phyloP scores from a whole-genome alignment of 2,888 invertebrate species.

The Ectobius pallidus region DNA sequence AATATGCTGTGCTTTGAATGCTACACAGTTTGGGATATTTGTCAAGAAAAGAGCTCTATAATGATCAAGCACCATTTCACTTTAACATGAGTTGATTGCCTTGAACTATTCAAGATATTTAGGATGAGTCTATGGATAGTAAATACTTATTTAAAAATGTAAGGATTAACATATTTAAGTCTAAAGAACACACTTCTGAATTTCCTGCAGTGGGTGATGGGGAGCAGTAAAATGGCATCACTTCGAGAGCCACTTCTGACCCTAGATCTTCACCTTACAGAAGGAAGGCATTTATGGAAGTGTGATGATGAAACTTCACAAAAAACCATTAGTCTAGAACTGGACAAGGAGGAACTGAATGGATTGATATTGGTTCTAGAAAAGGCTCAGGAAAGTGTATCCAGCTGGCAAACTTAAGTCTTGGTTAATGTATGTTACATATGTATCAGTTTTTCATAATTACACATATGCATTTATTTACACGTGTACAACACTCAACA shows the following conservation, averaged over 20 bases:
- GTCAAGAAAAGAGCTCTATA: too few relatives aligned
- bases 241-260: constrained; percentile 58
- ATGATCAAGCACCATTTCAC: too few relatives aligned
- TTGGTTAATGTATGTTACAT: too few relatives aligned
- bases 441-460: neutral
- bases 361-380: constrained; percentile 43
- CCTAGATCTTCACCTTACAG: constrained; percentile 52
- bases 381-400: constrained; percentile 33
- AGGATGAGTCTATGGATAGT: too few relatives aligned
- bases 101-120: too few relatives aligned
- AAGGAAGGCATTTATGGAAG: constrained; percentile 41
- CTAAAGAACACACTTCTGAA: too few relatives aligned
- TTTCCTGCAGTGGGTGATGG: constrained; percentile 56
- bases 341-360: constrained; percentile 51
- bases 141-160: too few relatives aligned
- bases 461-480: neutral
- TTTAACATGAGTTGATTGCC: too few relatives aligned
- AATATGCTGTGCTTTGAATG: too few relatives aligned
- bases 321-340: constrained; percentile 51
- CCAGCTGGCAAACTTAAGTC: constrained; percentile 10
- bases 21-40: too few relatives aligned
- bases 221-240: constrained; percentile 58
- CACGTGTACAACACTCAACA: too few relatives aligned
- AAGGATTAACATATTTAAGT: too few relatives aligned
- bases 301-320: constrained; percentile 38